Percentiles rank a stretch among this genome's conserved stretches.
Conservation (phyloP, 1,140 invertebrate genomes). For the Brevipalpus yothersi region DNA sequence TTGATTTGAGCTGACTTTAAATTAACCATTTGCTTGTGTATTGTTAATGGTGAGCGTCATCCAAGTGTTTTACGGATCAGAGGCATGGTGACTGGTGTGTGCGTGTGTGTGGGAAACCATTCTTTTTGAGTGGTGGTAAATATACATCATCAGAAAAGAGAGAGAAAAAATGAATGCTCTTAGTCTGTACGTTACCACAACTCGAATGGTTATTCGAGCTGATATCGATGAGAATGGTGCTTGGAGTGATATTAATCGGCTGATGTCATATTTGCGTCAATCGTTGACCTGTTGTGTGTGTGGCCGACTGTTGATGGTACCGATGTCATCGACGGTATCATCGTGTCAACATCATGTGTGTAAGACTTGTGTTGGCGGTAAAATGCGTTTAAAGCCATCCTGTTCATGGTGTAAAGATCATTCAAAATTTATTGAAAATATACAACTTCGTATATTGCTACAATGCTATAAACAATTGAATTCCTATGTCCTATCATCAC, state of each 20-base stretch:
- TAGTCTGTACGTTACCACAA: constrained; percentile 55
- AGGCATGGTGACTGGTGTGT: too few relatives aligned
- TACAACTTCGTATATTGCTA: constrained; percentile 45
- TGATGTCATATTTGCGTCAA: constrained; percentile 55
- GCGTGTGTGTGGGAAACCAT: too few relatives aligned
- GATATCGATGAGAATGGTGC: constrained; percentile 36
- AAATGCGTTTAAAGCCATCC: constrained; percentile 52
- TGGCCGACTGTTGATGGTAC: constrained; percentile 49
- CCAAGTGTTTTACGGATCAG: too few relatives aligned
- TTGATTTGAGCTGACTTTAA: too few relatives aligned
- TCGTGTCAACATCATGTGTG: constrained; percentile 71
- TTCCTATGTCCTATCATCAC: constrained; percentile 44
- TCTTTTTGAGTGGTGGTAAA: too few relatives aligned
- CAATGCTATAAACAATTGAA: constrained; percentile 71
- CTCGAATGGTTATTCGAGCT: constrained; percentile 45
- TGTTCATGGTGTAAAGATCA: constrained; percentile 58
- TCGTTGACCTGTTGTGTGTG: constrained; percentile 68
- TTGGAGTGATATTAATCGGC: constrained; percentile 51
- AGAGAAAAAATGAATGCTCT: constrained; percentile 42
- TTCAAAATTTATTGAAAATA: constrained; percentile 53
- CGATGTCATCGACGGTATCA: constrained; percentile 48
- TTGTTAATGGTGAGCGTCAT: too few relatives aligned
- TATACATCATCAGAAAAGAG: too few relatives aligned
- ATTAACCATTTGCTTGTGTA: too few relatives aligned
- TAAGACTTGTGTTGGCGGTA: constrained; percentile 44